Conservation (phyloP, 92 coral and sea anemone species). For the Porites rus region DNA sequence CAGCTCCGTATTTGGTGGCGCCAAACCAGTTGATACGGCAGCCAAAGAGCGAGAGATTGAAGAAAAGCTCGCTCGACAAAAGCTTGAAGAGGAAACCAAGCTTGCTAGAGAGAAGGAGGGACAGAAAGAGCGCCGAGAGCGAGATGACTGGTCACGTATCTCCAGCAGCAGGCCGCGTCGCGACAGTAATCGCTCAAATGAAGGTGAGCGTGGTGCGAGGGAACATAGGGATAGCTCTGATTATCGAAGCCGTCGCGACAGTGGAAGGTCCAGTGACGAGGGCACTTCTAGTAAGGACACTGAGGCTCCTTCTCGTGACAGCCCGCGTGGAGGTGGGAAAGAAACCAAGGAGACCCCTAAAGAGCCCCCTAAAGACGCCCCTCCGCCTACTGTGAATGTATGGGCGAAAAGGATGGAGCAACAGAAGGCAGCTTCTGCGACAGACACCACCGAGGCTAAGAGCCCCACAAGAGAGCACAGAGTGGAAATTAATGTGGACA, state of each 20-base stretch:
- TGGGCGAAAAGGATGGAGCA: slow-evolving; percentile 87
- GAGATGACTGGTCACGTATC: slow-evolving; percentile 70
- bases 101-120: slow-evolving; percentile 65
- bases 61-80: slow-evolving; percentile 86
- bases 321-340: slow-evolving; percentile 38
- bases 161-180: slow-evolving; percentile 61
- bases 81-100: slow-evolving; percentile 76
- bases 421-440: slow-evolving; percentile 67
- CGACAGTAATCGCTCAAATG: slow-evolving; percentile 84
- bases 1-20: slow-evolving; percentile 95
- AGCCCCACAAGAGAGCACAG: slow-evolving; percentile 39
- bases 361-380: slow-evolving; percentile 65
- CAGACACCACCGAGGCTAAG: slow-evolving; percentile 28
- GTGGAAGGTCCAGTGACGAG: slow-evolving; percentile 79
- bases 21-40: slow-evolving; percentile 97
- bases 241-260: slow-evolving; percentile 66
- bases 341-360: slow-evolving; percentile 28
- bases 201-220: slow-evolving; percentile 60
- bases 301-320: slow-evolving; percentile 23
- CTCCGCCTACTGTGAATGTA: slow-evolving; percentile 82
- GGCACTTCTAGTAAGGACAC: slow-evolving; percentile 39
- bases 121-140: slow-evolving; percentile 51
- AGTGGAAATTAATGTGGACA: slow-evolving; percentile 35
- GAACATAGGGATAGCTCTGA: slow-evolving; percentile 67
- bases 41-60: slow-evolving; percentile 96